These are phyloP conservation scores for Pedionomus torquatus DNA, from an alignment of 2,113 vertebrate genomes.

Conservation along the genomic window DNA sequence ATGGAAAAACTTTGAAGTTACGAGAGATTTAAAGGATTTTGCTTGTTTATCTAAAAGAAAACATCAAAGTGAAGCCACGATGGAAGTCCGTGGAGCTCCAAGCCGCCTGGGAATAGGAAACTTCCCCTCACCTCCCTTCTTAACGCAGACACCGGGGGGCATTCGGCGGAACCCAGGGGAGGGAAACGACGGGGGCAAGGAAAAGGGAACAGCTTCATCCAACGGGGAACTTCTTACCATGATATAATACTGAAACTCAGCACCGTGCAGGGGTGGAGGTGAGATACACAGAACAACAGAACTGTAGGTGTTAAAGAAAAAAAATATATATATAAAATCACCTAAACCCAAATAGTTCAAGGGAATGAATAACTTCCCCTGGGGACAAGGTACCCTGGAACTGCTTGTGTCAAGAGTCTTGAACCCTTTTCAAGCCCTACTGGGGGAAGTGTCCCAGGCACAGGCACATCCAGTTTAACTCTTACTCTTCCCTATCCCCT, in stretches of 20 bases:
- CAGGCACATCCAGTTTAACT: neutral
- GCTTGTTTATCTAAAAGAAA: neutral
- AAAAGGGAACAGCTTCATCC: neutral
- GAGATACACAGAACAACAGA: neutral
- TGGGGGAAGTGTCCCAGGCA: neutral
- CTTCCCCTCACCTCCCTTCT: neutral
- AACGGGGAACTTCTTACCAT: neutral
- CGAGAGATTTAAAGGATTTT: neutral
- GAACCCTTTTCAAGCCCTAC: neutral
- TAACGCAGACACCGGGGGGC: neutral
- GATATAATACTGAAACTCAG: neutral
- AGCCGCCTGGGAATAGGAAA: neutral
- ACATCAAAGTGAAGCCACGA: neutral
- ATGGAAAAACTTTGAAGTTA: neutral
- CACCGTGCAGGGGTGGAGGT: neutral
- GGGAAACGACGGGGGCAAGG: neutral
- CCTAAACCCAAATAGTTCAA: neutral
- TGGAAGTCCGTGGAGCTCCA: neutral
- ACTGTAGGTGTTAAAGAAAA: neutral
- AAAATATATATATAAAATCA: fast-evolving
- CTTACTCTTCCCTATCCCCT: neutral
- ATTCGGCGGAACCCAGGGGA: neutral
- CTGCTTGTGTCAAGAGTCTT: neutral
- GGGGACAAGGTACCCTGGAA: neutral
- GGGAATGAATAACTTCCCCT: neutral